Base-by-base conservation (phyloP, 2,888 invertebrate species). In the Phytoseiulus persimilis region DNA sequence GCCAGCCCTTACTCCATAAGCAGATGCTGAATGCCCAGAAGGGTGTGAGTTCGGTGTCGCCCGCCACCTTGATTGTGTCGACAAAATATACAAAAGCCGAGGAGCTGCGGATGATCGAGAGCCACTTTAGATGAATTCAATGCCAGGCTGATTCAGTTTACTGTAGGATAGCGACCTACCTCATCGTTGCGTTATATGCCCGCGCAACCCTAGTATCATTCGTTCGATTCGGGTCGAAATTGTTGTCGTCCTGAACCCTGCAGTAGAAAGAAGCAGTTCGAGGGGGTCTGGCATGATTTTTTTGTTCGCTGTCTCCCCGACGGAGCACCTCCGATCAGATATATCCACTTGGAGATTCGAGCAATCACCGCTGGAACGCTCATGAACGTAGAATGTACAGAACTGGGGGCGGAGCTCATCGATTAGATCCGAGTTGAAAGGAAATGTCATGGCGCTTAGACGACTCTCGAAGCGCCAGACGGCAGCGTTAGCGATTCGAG, bases 11-110 rank as follows among this genome's bases (percentile, higher is more conserved):
- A 93, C 93, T 93, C 93, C 93, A 93, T 33, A 93, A 91, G 90
- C 93, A 93, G 32, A 93, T 93, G 89, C 93, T 92, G 83, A 93
- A 91, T 3, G 93, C 93, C 91, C 92, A 93, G 90, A 91, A 93
- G 83, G 94, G 93, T 33, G 93, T 93, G 89, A 93, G 91, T 84
- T 92, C 92, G 90, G 93, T 93, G 91, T 94, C 93, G 92, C 93
- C 93, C 0, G 93, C 92, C 90, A 92, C 92, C 90, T 93, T 92
- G 32, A 93, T 91, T 46, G 91, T 89, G 65, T 91, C 91, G 2
- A 91, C 89, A 39, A 89, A 83, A 83, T 90, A 90, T 83, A 90
- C 89, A 28, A 90, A 33, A 1, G 33, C 87, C 32, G 87, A 87
- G 33, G 87, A 87, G 33, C 87, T 87, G 87, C 87, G 33, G 33